Evolutionary conservation across 2,888 invertebrate species (phyloP), one percentile per base, ranked within the genome.

Genomic region (Molanna angustata): DNA sequence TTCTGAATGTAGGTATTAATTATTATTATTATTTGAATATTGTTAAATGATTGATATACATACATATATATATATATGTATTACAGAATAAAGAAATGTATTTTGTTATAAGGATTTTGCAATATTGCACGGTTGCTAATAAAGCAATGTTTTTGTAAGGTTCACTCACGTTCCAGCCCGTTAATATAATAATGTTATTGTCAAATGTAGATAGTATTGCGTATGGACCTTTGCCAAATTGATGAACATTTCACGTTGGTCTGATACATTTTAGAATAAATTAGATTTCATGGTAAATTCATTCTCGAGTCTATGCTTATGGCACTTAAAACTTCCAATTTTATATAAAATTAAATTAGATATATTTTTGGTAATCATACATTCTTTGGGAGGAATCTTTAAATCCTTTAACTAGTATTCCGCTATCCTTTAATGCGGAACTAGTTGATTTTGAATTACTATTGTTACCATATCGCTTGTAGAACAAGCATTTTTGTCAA

Each of bases 391-490:
- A 49, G 16, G 45, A 56, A 49, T 52, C 37, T 56, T 49, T 56
- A 20, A 50, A 45, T 22, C 41, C 35, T 48, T 21, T n/a, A 46
- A 50, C 49, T 49, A 54, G 50, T 20, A 31, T 31, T 21, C 50
- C 50, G 32, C 40, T 17, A 40, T 50, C n/a, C 27, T 32, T 46
- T 47, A 32, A 46, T 19, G 33, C 41, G 54, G 50, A 42, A 39
- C 42, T 54, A 54, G 46, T 54, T 21, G 21, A 33, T 31, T 47
- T 46, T 17, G 40, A 46, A 47, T 47, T 46, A 47, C 46, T 47
- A 47, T 45, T 50, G 50, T 54, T 54, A 47, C 49, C 54, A 54
- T 54, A 54, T 54, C 54, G 58, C 58, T 58, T 58, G 56, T 58
- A 58, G 58, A 51, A 50, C 47, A 51, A 55, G 47, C 49, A 33